Evolutionary conservation across 1,140 invertebrate species (phyloP).

Genomic region (Orussus abietinus): DNA sequence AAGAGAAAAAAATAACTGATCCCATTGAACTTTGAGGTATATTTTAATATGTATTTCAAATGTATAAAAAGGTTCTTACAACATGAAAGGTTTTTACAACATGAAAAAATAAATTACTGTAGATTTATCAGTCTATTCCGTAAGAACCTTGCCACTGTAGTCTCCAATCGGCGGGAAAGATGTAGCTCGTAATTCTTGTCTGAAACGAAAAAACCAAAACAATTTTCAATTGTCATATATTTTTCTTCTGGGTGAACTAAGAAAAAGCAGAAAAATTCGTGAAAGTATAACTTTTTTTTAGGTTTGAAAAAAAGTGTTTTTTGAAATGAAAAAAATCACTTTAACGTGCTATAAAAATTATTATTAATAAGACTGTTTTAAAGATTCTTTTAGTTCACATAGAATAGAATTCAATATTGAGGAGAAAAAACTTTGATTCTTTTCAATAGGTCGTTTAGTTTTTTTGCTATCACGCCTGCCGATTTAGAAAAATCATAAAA

Average conservation of each 20-base stretch:
- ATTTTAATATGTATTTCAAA: not conserved
- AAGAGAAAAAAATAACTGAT: slow-evolving; percentile 2
- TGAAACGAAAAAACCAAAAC: not conserved
- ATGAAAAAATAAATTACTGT: not conserved
- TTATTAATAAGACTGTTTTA: slow-evolving; percentile 6
- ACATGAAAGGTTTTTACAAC: not conserved
- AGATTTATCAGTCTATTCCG: not conserved
- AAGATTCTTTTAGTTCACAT: slow-evolving; percentile 2
- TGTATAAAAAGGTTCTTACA: not conserved
- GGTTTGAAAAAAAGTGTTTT: not conserved
- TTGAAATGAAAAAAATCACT: slow-evolving; percentile 3
- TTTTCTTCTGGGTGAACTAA: slow-evolving; percentile 2
- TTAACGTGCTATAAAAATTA: slow-evolving; percentile 4
- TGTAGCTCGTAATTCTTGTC: slow-evolving; percentile 4
- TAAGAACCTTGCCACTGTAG: not conserved
- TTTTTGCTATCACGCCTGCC: slow-evolving; percentile 3
- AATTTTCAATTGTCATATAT: slow-evolving; percentile 1
- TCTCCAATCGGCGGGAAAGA: slow-evolving; percentile 1
- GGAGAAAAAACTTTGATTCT: not conserved
- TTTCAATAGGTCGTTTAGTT: not conserved
- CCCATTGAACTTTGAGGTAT: not conserved
- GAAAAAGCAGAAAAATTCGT: not conserved
- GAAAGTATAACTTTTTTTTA: not conserved
- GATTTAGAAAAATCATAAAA: not conserved
- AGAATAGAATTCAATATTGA: not conserved